Percentiles rank a stretch among this genome's conserved stretches.
Evolutionary conservation across 2,113 vertebrate genomes (phyloP).

Genomic region (Paedocypris sp.): DNA sequence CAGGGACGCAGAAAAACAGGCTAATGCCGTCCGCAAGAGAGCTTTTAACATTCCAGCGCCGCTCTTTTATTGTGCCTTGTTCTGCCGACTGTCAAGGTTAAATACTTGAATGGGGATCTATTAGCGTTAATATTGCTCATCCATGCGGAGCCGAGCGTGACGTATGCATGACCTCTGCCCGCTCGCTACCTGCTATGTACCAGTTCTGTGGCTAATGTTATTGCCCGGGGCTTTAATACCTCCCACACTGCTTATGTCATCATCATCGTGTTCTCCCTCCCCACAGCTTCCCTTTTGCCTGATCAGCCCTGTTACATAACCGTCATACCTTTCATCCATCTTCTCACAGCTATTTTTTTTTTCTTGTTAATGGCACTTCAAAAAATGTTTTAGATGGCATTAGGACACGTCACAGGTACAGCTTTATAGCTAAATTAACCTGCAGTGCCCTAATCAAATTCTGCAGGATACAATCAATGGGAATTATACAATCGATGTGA

Average conservation of each 20-base stretch:
- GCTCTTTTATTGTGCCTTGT: slow-evolving; percentile 11
- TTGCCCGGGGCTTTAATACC: not conserved
- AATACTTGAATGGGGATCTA: slow-evolving; percentile 13
- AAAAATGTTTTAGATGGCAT: no score
- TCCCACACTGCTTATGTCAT: slow-evolving; percentile 18
- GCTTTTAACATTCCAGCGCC: slow-evolving; percentile 28
- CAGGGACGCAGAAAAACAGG: not conserved
- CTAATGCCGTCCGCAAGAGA: slow-evolving; percentile 6
- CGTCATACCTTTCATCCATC: not conserved
- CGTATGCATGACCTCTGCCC: slow-evolving; percentile 1
- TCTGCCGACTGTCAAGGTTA: slow-evolving; percentile 10
- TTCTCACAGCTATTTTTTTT: not conserved
- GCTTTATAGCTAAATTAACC: no score
- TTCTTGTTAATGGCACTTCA: not conserved
- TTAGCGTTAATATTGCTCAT: slow-evolving; percentile 2
- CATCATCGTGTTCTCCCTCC: not conserved
- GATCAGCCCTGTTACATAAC: not conserved
- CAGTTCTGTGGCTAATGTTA: not conserved
- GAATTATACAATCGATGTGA: no score
- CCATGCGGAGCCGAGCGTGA: not conserved
- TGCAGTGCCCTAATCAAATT: no score
- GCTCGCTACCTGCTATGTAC: slow-evolving; percentile 7
- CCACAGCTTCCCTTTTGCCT: not conserved
- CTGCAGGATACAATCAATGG: no score
- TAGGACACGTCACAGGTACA: no score